A percentile compares a stretch with the other conserved stretches of the same genome.
These are phyloP conservation scores for Myripristis jacobus DNA, from an alignment of 2,797 vertebrate species.

Conservation along the genomic window DNA sequence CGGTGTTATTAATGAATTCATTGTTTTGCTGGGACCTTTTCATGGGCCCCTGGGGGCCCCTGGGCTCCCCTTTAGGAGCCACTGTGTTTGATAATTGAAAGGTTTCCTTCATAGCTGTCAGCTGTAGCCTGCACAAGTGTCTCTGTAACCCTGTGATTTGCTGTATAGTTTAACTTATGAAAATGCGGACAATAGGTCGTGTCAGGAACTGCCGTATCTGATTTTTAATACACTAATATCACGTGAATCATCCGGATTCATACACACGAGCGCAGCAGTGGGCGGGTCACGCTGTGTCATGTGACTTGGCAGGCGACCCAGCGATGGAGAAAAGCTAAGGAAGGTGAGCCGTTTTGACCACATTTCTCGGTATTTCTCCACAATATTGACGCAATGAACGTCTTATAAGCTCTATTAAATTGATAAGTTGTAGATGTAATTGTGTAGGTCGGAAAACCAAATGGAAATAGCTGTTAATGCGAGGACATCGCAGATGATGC, in stretches of 20 bases:
- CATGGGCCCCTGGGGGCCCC: background rate
- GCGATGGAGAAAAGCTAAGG: conserved; percentile 81
- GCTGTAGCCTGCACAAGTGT: background rate
- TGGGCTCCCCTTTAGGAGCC: background rate
- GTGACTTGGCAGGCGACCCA: conserved; percentile 65
- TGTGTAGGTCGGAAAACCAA: background rate
- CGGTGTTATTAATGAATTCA: conserved; percentile 28
- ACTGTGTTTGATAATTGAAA: background rate
- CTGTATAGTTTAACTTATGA: background rate
- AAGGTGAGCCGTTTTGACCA: conserved; percentile 67
- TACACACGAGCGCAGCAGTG: conserved; percentile 8
- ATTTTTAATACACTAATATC: too few species aligned
- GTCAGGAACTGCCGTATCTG: too few species aligned
- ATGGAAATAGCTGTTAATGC: background rate
- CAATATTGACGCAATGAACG: rapidly evolving
- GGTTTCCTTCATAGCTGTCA: background rate
- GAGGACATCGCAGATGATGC: conserved; percentile 20
- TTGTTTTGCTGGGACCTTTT: background rate
- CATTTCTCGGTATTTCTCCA: conserved; percentile 1
- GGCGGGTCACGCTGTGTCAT: conserved; percentile 56
- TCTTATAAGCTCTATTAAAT: rapidly evolving
- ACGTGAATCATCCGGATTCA: background rate
- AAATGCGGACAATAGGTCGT: too few species aligned
- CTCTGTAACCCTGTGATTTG: background rate
- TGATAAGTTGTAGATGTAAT: rapidly evolving